Base-by-base conservation (phyloP, 2,888 invertebrate genomes). In the Amaurobius ferox region DNA sequence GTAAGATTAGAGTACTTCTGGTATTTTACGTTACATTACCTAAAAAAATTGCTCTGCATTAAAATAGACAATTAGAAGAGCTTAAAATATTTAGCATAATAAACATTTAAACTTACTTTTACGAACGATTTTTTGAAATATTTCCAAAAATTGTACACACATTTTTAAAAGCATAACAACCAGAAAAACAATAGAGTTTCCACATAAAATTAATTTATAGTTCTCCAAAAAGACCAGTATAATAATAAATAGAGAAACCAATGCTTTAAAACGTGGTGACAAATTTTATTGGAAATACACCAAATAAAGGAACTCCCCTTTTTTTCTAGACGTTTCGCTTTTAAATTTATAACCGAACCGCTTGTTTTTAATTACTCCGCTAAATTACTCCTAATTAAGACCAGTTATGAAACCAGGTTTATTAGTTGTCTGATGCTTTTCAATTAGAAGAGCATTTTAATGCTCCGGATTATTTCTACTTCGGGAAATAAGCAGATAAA, bases 381-480 rank as follows among this genome's bases (percentile, higher is more conserved):
- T 85, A 85, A 85, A 85, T 85, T 85, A 78, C 85, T 85, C 39
- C 78, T 85, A 85, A 85, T 85, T 85, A 85, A 77, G 85, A 85
- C 44, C 72, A 70, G 85, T 85, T 85, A 85, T 85, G 85, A 85
- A 77, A 85, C 77, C 83, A 28, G 72, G 77, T 85, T 85, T 85
- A 85, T 85, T 78, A 78, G 77, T 72, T 78, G 85, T 85, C 85
- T 77, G 77, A 67, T 72, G 72, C 77, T 67, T 85, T 85, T 85
- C 77, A 77, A 85, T 78, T 85, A 77, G 72, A 67, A 72, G 29
- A 29, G 66, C 32, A 72, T 78, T 85, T 85, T 85, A 85, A 85
- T 85, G 78, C 72, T 70, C 32, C 16, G 35, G 70, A 55, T 76
- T 83, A 83, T 77, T 85, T 77, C 72, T 55, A 66, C 72, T 78